A percentile compares a stretch with the other conserved stretches of the same genome.
Evolutionary conservation across 2,888 invertebrate genomes (phyloP).

Genomic region (Drosophila picticornis): DNA sequence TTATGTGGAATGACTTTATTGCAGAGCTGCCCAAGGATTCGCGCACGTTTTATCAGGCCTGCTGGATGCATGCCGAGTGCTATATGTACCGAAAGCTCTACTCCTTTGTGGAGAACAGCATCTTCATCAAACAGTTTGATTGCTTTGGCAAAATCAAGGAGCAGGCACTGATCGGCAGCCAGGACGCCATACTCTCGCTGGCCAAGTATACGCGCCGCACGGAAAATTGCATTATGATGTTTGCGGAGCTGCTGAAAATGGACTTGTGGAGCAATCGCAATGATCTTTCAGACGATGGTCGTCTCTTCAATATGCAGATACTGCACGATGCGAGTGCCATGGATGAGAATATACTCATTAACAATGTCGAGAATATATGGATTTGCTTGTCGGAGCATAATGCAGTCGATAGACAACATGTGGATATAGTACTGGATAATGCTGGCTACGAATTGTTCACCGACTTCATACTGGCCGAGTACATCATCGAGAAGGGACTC

Average conservation of each 20-base stretch:
- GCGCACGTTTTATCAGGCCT: constrained; percentile 89
- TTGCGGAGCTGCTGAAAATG: constrained; percentile 77
- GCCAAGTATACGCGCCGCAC: constrained; percentile 52
- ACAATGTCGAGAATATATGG: constrained; percentile 88
- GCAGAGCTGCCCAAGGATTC: constrained; percentile 82
- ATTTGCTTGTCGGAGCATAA: constrained; percentile 76
- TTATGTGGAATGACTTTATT: constrained; percentile 86
- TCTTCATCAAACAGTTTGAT: constrained; percentile 88
- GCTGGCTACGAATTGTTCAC: constrained; percentile 96
- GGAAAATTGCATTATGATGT: constrained; percentile 35
- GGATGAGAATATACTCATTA: constrained; percentile 87
- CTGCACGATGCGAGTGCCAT: constrained; percentile 86
- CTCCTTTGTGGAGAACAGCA: constrained; percentile 88
- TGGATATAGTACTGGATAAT: constrained; percentile 95
- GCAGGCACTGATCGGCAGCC: constrained; percentile 86
- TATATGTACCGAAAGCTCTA: constrained; percentile 93
- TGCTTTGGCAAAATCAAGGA: constrained; percentile 92
- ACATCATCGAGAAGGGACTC: constrained; percentile 88
- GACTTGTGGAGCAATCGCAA: constrained; percentile 98
- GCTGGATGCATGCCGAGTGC: constrained; percentile 96
- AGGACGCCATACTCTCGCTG: constrained; percentile 63
- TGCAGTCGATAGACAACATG: constrained; percentile 84
- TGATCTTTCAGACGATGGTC: constrained; percentile 90
- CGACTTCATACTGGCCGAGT: constrained; percentile 95
- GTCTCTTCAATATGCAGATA: constrained; percentile 86